Base-by-base conservation (phyloP, 2,797 vertebrate species). In the Ctenopoma multispine region DNA sequence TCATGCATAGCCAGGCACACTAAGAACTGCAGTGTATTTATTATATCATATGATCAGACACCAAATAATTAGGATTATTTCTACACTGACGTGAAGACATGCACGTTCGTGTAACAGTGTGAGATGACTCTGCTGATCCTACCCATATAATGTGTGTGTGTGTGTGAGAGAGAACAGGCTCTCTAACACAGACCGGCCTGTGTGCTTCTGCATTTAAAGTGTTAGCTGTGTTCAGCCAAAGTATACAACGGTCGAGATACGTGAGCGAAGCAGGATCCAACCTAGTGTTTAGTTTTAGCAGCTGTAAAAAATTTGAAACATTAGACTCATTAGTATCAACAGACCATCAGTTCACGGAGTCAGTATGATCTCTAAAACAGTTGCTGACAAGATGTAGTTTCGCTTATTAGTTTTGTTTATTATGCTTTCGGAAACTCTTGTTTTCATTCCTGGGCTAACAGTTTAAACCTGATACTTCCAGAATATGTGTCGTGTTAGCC, bases 131-230 rank as follows among this genome's bases (percentile, higher is more conserved):
- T 27, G n/a, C 44, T 12, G 20, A 44, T 72, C 69, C 55, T 20
- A 31, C 63, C 72, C 61, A n/a, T 69, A 65, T 44, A 51, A 20
- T n/a, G 55, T 9, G 40, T 48, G 40, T 18, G 18, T 38, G 9
- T 31, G 29, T 31, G 29, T 31, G 29, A 17, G 54, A 29, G 44
- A 51, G 40, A 63, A 73, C 51, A 48, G 7, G 7, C 5, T 7
- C 57, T 21, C 24, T 58, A 40, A n/a, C 34, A 55, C 51, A 48
- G 40, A 27, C 20, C 61, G 14, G 47, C 14, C 58, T 60, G 57
- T 38, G 23, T 10, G 62, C 27, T 6, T 8, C 4, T 49, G 51
- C 54, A 51, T 36, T 24, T 57, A 20, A 31, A 55, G 36, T 29
- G 21, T 18, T 8, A 4, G 27, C 3, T 18, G 34, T 48, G 2